Conservation (phyloP, 1,140 invertebrate species). For the Xylocopa sonorina region DNA sequence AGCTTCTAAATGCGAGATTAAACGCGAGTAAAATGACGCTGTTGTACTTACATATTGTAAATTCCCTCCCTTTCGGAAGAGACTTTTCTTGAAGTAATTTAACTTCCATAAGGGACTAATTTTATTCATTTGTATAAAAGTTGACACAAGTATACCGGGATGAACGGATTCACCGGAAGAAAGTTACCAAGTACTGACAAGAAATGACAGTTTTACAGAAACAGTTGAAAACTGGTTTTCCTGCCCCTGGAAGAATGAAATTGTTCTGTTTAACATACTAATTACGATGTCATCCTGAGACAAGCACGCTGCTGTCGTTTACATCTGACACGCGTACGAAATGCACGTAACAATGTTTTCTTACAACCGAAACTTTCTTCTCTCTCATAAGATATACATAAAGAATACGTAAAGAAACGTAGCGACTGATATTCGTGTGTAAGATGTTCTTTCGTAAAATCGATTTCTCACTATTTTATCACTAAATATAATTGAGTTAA, state of each 20-base stretch:
- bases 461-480: too few species aligned
- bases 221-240: slow-evolving; percentile 44
- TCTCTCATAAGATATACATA: too few species aligned
- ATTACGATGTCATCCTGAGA: slow-evolving; percentile 37
- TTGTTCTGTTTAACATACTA: slow-evolving; percentile 54
- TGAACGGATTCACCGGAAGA: slow-evolving; percentile 41
- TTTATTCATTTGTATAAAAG: slow-evolving; percentile 67
- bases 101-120: slow-evolving; percentile 67
- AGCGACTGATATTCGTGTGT: too few species aligned
- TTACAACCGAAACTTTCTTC: not conserved
- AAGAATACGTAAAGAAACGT: too few species aligned
- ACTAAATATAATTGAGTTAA: too few species aligned
- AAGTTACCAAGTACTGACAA: slow-evolving; percentile 50
- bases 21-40: slow-evolving; percentile 54
- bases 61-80: slow-evolving; percentile 42
- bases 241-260: slow-evolving; percentile 28
- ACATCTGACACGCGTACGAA: not conserved
- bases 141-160: slow-evolving; percentile 51
- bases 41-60: slow-evolving; percentile 54
- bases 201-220: slow-evolving; percentile 37
- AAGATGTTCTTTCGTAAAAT: too few species aligned
- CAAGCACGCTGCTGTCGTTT: not conserved
- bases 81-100: slow-evolving; percentile 67
- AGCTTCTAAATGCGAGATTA: slow-evolving; percentile 39
- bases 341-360: slow-evolving; percentile 10